phyloP scores from a whole-genome alignment of 2,888 invertebrate species.

The Pilophorus perplexus region DNA sequence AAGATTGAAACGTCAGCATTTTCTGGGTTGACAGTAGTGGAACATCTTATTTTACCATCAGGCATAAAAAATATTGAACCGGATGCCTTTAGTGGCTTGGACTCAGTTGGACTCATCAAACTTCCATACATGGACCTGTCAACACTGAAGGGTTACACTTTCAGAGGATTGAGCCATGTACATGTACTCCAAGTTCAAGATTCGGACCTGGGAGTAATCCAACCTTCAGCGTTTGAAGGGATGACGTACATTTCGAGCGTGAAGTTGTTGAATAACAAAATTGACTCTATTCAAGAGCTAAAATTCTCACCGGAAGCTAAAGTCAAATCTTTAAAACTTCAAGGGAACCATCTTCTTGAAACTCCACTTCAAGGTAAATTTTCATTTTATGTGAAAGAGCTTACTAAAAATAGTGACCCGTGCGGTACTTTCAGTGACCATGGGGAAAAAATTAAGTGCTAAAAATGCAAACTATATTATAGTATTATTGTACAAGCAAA shows the following conservation, averaged over 20 bases:
- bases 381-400: not conserved
- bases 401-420: too few relatives aligned
- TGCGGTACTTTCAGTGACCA: too few relatives aligned
- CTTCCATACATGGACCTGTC: slow-evolving; percentile 80
- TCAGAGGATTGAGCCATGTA: slow-evolving; percentile 73
- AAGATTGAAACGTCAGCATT: slow-evolving; percentile 79
- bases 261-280: slow-evolving; percentile 80
- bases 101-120: slow-evolving; percentile 77
- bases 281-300: slow-evolving; percentile 75
- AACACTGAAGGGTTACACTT: slow-evolving; percentile 67
- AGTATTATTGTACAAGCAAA: too few relatives aligned
- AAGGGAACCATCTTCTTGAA: slow-evolving; percentile 80
- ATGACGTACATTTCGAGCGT: slow-evolving; percentile 68
- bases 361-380: slow-evolving; percentile 58
- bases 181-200: slow-evolving; percentile 74
- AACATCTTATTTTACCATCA: slow-evolving; percentile 77
- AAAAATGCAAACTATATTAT: too few relatives aligned
- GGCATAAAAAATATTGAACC: slow-evolving; percentile 73
- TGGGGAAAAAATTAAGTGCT: too few relatives aligned
- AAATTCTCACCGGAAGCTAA: slow-evolving; percentile 68
- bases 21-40: slow-evolving; percentile 77
- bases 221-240: slow-evolving; percentile 70
- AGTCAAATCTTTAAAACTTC: slow-evolving; percentile 68
- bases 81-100: slow-evolving; percentile 77
- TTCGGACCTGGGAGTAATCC: slow-evolving; percentile 73